Conservation (phyloP, 2,113 vertebrate species). For the Centropus unirufus region DNA sequence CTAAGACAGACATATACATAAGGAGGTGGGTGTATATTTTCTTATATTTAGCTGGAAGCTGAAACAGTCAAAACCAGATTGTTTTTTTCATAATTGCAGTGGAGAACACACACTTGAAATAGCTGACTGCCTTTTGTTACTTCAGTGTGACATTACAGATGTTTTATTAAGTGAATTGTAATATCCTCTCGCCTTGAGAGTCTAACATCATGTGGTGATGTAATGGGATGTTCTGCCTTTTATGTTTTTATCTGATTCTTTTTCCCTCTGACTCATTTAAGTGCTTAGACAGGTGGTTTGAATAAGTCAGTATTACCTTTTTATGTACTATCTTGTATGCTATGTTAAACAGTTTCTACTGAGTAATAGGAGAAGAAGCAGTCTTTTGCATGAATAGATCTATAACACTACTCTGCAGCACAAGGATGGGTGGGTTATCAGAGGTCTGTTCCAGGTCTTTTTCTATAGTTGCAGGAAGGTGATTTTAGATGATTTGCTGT, state of each 20-base stretch:
- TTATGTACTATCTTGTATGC: not conserved
- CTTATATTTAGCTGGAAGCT: not conserved
- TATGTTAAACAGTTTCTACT: constrained; percentile 6
- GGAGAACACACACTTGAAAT: not conserved
- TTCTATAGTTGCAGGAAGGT: not conserved
- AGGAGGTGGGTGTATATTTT: constrained; percentile 61
- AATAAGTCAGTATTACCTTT: constrained; percentile 46
- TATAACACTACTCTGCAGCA: not conserved
- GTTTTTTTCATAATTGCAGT: constrained; percentile 25
- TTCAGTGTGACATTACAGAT: constrained; percentile 30
- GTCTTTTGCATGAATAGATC: not conserved
- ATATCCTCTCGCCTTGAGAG: constrained; percentile 29
- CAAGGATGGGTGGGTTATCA: not conserved
- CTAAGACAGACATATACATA: constrained; percentile 21
- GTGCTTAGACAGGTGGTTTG: constrained; percentile 40
- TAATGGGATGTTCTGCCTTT: constrained; percentile 46
- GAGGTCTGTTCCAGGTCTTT: not conserved
- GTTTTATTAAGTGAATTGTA: constrained; percentile 60
- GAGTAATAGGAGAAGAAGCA: not conserved
- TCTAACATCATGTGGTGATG: constrained; percentile 53
- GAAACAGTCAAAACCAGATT: constrained; percentile 18
- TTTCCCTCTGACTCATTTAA: constrained; percentile 25
- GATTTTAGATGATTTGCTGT: not conserved
- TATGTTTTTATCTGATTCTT: constrained; percentile 8
- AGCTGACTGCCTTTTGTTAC: constrained; percentile 41